Evolutionary conservation across 2,888 invertebrate species (phyloP).

Genomic region (Meganola albula): DNA sequence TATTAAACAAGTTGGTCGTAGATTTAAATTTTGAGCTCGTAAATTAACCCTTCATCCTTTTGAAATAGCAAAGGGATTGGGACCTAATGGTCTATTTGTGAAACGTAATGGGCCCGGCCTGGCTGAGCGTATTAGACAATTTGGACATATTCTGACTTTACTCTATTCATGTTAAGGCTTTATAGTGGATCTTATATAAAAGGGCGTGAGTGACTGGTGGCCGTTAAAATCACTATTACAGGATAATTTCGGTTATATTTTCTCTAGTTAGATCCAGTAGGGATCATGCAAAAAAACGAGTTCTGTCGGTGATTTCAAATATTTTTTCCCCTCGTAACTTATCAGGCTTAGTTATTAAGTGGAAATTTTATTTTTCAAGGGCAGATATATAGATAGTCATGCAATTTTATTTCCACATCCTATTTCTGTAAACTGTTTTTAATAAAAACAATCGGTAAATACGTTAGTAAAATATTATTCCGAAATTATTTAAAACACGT

Average conservation of each 20-base stretch:
- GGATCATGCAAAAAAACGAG: too few species aligned
- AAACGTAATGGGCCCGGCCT: constrained; percentile 70
- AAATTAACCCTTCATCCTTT: constrained; percentile 77
- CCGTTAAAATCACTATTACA: constrained; percentile 27
- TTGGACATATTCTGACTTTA: constrained; percentile 65
- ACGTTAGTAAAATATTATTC: too few species aligned
- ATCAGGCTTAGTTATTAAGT: too few species aligned
- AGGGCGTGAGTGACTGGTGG: constrained; percentile 22
- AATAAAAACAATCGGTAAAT: too few species aligned
- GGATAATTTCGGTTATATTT: constrained; percentile 15
- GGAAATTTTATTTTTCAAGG: too few species aligned
- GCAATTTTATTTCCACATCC: too few species aligned
- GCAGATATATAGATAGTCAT: too few species aligned
- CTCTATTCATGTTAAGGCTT: constrained; percentile 53
- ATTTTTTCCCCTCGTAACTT: too few species aligned
- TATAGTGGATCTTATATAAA: constrained; percentile 38
- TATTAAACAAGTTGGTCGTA: constrained; percentile 72
- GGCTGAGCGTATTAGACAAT: constrained; percentile 69
- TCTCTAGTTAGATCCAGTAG: too few species aligned
- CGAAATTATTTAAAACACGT: not conserved
- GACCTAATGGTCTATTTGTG: constrained; percentile 77
- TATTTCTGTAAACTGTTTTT: too few species aligned
- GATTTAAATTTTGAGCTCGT: constrained; percentile 77
- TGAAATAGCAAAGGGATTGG: constrained; percentile 76
- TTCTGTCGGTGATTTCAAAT: too few species aligned